These are phyloP conservation scores for Lasioglossum vierecki DNA, from an alignment of 2,888 invertebrate species.

Conservation along the genomic window DNA sequence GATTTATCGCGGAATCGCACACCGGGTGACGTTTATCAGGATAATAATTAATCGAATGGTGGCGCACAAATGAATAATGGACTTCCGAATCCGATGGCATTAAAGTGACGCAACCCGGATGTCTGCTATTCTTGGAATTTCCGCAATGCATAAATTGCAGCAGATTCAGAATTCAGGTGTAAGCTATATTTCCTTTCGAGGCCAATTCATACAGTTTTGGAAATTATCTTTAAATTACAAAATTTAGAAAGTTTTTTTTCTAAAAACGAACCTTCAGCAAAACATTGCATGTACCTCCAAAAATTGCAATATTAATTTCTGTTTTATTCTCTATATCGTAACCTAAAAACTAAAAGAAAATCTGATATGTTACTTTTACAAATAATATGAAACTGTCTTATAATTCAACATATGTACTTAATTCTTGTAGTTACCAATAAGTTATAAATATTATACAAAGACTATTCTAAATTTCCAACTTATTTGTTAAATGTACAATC, in stretches of 20 bases:
- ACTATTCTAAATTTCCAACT: background rate
- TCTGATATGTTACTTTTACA: background rate
- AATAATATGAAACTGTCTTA: background rate
- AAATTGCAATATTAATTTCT: background rate
- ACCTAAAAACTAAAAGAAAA: background rate
- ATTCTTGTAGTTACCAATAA: background rate
- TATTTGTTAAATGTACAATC: background rate
- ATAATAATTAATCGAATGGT: conserved; percentile 70
- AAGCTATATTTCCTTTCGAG: background rate
- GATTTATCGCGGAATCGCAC: conserved; percentile 56
- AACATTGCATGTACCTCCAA: background rate
- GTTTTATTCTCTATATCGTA: background rate
- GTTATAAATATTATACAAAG: background rate
- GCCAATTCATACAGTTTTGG: background rate
- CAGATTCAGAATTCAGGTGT: background rate
- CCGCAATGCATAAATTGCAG: conserved; percentile 4
- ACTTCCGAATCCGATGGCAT: conserved; percentile 39
- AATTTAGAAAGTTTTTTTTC: background rate
- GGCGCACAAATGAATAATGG: conserved; percentile 64
- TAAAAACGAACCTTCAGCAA: background rate
- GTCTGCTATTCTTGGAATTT: conserved; percentile 35
- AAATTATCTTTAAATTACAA: background rate
- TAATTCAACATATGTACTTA: background rate
- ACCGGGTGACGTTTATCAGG: conserved; percentile 65
- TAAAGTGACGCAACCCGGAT: conserved; percentile 56